Percentiles rank a stretch among this genome's conserved stretches.
Evolutionary conservation across 2,797 vertebrate genomes (phyloP).

Genomic region (Chelonia mydas): DNA sequence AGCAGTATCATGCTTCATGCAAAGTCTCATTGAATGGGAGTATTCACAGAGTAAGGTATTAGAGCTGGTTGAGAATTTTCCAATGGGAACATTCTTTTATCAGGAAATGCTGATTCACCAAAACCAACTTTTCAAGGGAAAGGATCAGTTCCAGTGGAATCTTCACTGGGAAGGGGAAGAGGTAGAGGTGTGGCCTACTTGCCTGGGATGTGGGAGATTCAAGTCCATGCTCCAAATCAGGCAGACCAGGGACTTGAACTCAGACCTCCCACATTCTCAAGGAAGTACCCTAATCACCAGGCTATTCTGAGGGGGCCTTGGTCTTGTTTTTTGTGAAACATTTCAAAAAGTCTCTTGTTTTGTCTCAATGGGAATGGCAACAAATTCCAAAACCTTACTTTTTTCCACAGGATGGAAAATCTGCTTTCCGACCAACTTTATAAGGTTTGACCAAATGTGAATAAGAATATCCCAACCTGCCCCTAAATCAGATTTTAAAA

Average conservation of each 20-base stretch:
- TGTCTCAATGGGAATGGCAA: neutral
- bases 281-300: neutral
- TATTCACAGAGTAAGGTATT: neutral
- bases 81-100: no score
- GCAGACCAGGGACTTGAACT: neutral
- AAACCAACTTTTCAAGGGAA: neutral
- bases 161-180: neutral
- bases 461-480: conserved; percentile 3
- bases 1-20: conserved; percentile 26
- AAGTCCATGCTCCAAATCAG: neutral
- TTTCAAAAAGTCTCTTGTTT: neutral
- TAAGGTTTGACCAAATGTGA: neutral
- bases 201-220: neutral
- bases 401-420: neutral
- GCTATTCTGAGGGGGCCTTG: neutral
- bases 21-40: conserved; percentile 17
- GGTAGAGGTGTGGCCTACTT: neutral
- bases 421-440: neutral
- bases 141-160: neutral
- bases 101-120: no score
- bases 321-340: neutral
- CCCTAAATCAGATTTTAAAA: conserved; percentile 23
- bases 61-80: no score
- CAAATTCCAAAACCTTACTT: neutral
- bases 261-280: neutral